Percentiles rank a stretch among this genome's conserved stretches.
These are phyloP conservation scores for Cheilosia pagana DNA, from an alignment of 2,888 invertebrate genomes.

Conservation along the genomic window DNA sequence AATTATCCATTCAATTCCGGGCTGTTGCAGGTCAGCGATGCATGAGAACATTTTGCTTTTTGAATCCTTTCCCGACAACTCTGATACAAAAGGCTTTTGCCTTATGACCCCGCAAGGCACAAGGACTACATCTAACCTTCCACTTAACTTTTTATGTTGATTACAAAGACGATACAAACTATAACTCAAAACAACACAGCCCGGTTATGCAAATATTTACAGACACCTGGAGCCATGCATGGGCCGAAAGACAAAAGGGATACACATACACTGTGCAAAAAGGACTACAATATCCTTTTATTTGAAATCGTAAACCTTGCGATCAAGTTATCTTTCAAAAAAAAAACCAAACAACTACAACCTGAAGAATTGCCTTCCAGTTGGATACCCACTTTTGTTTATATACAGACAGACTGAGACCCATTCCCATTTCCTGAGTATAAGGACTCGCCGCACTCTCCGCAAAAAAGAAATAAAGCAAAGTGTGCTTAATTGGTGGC, in stretches of 20 bases:
- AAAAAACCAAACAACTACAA: not conserved
- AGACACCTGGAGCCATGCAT: slow-evolving; percentile 36
- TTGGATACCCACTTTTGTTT: not conserved
- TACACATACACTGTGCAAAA: slow-evolving; percentile 7
- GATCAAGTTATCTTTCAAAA: slow-evolving; percentile 27
- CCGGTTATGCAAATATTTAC: not conserved
- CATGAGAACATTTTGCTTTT: too few relatives aligned
- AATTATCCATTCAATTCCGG: too few relatives aligned
- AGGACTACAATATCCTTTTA: not conserved
- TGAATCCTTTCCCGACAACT: too few relatives aligned
- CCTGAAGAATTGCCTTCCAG: slow-evolving; percentile 14
- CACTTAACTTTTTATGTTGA: too few relatives aligned
- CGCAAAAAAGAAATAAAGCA: slow-evolving; percentile 20
- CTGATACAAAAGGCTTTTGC: too few relatives aligned
- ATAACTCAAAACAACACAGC: too few relatives aligned
- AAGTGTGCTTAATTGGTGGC: slow-evolving; percentile 48
- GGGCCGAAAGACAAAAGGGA: slow-evolving; percentile 1
- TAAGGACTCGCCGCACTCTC: slow-evolving; percentile 8
- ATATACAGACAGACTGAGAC: not conserved
- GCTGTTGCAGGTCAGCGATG: too few relatives aligned
- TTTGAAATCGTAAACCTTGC: slow-evolving; percentile 24
- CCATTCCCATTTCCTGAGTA: not conserved
- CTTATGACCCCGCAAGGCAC: too few relatives aligned
- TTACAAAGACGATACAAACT: too few relatives aligned
- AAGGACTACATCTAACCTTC: too few relatives aligned